phyloP scores from a whole-genome alignment of 1,140 invertebrate genomes.

The Euura saliciscinereae region DNA sequence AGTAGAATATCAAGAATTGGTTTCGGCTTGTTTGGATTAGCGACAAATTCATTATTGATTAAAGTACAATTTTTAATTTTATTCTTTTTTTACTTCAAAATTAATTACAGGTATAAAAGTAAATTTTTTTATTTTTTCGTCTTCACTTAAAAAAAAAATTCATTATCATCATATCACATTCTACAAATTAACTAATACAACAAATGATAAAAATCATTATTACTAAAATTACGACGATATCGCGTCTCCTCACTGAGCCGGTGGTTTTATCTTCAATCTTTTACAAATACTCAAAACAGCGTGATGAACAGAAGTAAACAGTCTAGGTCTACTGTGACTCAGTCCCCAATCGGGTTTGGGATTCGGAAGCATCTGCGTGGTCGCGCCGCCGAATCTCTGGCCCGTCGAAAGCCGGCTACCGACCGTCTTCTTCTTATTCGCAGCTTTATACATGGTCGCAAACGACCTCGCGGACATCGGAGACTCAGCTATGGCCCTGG shows the following conservation, averaged over 20 bases:
- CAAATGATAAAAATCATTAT: constrained; percentile 9
- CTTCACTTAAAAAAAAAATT: constrained; percentile 9
- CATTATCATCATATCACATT: background rate
- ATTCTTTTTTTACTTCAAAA: too few relatives aligned
- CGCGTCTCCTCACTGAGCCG: too few relatives aligned
- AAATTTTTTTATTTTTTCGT: too few relatives aligned
- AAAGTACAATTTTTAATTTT: too few relatives aligned
- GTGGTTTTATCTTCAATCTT: constrained; percentile 27
- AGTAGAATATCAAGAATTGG: constrained; percentile 98
- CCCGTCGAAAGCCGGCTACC: background rate
- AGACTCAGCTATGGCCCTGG: constrained; percentile 22
- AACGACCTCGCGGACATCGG: constrained; percentile 30
- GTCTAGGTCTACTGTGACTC: constrained; percentile 32
- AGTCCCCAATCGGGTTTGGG: constrained; percentile 39
- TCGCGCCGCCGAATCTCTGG: background rate
- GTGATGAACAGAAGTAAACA: constrained; percentile 30
- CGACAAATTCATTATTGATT: constrained; percentile 76
- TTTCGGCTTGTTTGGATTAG: constrained; percentile 99
- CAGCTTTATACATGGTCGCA: constrained; percentile 19
- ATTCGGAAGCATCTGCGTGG: constrained; percentile 26
- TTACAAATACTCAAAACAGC: constrained; percentile 27
- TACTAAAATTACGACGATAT: background rate
- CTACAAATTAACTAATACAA: background rate
- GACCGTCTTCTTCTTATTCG: constrained; percentile 21
- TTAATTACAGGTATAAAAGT: too few relatives aligned